A percentile compares a stretch with the other conserved stretches of the same genome.
phyloP scores from a whole-genome alignment of 2,888 invertebrate species.

The Mythimna lalbum region DNA sequence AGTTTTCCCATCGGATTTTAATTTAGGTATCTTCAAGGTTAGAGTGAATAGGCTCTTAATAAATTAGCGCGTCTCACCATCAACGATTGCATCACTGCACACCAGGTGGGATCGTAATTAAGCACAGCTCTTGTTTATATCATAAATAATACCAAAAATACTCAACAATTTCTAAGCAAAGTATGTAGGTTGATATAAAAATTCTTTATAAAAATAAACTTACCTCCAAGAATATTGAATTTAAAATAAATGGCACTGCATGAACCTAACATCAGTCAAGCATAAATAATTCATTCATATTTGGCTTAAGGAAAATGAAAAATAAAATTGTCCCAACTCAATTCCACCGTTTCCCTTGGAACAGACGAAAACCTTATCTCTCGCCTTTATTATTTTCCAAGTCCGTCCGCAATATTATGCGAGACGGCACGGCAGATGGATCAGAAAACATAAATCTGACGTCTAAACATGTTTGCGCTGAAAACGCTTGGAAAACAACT shows the following conservation, averaged over 20 bases:
- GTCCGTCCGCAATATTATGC: conserved; percentile 88
- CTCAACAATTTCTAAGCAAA: not conserved
- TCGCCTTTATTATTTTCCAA: conserved; percentile 87
- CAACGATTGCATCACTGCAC: too few relatives aligned
- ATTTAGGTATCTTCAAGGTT: too few relatives aligned
- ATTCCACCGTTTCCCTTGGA: conserved; percentile 79
- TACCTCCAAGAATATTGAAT: conserved; percentile 57
- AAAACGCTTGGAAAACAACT: conserved; percentile 72
- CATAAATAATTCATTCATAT: conserved; percentile 77
- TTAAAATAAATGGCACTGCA: conserved; percentile 68
- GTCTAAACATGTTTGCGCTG: conserved; percentile 86
- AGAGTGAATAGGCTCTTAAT: too few relatives aligned
- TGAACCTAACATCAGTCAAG: conserved; percentile 73
- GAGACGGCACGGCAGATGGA: conserved; percentile 85
- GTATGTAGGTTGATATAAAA: not conserved
- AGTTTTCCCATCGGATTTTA: too few relatives aligned
- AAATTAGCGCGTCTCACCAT: too few relatives aligned
- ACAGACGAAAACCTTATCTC: conserved; percentile 86
- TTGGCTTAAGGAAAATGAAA: conserved; percentile 82
- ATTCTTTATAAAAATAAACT: not conserved
- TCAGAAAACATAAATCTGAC: conserved; percentile 88
- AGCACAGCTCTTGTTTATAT: too few relatives aligned
- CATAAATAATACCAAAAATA: not conserved
- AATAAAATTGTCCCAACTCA: conserved; percentile 84
- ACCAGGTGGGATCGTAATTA: too few relatives aligned